Conservation (phyloP, 2,888 invertebrate species). For the Strigamia crassipes region DNA sequence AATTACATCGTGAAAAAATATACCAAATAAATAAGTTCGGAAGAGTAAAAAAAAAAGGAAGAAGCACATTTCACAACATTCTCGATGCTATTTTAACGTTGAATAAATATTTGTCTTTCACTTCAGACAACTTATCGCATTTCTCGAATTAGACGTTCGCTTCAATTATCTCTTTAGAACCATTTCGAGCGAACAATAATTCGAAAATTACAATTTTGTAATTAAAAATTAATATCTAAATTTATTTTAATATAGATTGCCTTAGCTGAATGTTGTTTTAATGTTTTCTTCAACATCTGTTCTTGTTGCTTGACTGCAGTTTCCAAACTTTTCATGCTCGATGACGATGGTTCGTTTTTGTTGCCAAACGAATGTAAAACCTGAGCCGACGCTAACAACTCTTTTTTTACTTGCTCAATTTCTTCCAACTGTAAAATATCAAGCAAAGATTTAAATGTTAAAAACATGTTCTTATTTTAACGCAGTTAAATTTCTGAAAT, state of each 20-base stretch:
- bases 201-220: not conserved
- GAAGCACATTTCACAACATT: not conserved
- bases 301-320: slow-evolving; percentile 67
- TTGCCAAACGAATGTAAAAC: slow-evolving; percentile 42
- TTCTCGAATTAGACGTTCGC: too few species aligned
- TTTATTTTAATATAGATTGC: slow-evolving; percentile 7
- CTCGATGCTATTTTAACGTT: not conserved
- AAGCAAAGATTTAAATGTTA: not conserved
- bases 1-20: not conserved
- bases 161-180: not conserved
- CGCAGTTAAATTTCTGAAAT: not conserved
- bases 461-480: not conserved
- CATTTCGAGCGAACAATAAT: too few species aligned
- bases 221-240: not conserved
- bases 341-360: slow-evolving; percentile 19
- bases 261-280: slow-evolving; percentile 67
- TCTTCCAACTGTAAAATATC: slow-evolving; percentile 46
- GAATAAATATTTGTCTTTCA: not conserved
- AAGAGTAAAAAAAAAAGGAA: not conserved
- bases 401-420: slow-evolving; percentile 49
- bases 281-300: slow-evolving; percentile 65
- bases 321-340: slow-evolving; percentile 68
- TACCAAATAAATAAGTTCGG: not conserved
- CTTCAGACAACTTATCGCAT: not conserved
- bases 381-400: slow-evolving; percentile 31